A percentile compares a stretch with the other conserved stretches of the same genome.
Evolutionary conservation across 2,888 invertebrate genomes (phyloP).

Genomic region (Brachyptera risi): DNA sequence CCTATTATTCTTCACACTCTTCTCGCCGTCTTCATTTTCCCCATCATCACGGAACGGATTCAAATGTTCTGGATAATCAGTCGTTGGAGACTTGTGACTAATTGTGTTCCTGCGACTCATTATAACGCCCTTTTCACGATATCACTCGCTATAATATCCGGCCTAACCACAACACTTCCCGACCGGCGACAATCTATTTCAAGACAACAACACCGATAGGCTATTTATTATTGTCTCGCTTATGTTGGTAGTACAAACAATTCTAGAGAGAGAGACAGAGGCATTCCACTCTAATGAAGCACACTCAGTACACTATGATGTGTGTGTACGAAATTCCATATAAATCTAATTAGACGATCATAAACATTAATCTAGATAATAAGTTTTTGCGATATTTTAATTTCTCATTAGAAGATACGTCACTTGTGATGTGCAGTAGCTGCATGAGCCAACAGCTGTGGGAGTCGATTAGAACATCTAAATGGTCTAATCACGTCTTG

Average conservation of each 20-base stretch:
- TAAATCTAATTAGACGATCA: slow-evolving; percentile 7
- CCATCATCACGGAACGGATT: slow-evolving; percentile 71
- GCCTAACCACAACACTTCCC: background rate
- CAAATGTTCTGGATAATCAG: slow-evolving; percentile 71
- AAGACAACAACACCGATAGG: no score
- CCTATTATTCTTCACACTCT: background rate
- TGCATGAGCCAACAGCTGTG: no score
- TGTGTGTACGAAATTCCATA: no score
- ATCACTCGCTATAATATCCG: background rate
- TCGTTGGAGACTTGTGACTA: background rate
- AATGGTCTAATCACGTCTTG: slow-evolving; percentile 24
- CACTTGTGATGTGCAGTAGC: no score
- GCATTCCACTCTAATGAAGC: slow-evolving; percentile 1
- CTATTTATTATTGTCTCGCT: no score
- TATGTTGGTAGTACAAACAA: no score
- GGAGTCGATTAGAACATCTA: slow-evolving; percentile 3
- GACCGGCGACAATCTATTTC: no score
- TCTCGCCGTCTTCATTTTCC: slow-evolving; percentile 39
- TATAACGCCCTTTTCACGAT: background rate
- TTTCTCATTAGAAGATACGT: no score
- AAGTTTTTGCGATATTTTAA: background rate
- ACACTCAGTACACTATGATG: background rate
- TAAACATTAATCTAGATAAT: slow-evolving; percentile 4
- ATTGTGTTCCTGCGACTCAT: background rate
- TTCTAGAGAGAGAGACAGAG: no score